Base-by-base conservation (phyloP, 2,113 vertebrate genomes). In the Hypanus sabinus region DNA sequence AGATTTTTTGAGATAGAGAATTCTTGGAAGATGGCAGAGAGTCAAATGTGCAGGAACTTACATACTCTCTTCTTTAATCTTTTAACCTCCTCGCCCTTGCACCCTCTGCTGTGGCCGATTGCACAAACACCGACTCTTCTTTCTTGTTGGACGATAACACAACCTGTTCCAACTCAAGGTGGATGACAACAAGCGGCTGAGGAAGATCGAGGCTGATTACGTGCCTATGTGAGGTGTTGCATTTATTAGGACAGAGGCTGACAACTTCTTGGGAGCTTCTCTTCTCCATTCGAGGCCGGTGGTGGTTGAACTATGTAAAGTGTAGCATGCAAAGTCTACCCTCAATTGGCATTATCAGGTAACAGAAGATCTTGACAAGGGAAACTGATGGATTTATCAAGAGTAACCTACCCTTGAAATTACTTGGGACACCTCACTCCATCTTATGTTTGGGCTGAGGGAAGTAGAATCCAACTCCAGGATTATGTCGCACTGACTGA, bases 141-240 rank as follows among this genome's bases (percentile, higher is more conserved):
- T 76, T 8, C 18, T 38, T 8, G 2, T 4, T 83, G 80, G 36
- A 83, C 46, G 18, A 83, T 80, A 18, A 33, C 18, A 18, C 68
- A 70, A 68, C 14, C 18, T 65, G 46, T 1, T 24, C 30, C 57
- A 8, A 70, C 36, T 24, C 22, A 9, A 93, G 91, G 91, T 93
- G 91, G 91, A 93, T 30, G 91, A 93, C 70, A 93, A 93, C 70
- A 93, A 93, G 70, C 36, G 91, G n/a, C 24, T 93, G 68, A 93
- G 91, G 91, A 93, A 93, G 38, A 71, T 93, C 10, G 91, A 93
- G 46, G 91, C 91, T 0, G 91, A 93, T 93, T 93, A 93, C 38
- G 68, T 75, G 91, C 68, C 91, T 7, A 71, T 93, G 91, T 93
- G 91, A 93, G 57, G 1, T 65, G 27, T 0, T 11, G 14, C 18